phyloP scores from a whole-genome alignment of 2,888 invertebrate genomes.

The Nezara viridula region DNA sequence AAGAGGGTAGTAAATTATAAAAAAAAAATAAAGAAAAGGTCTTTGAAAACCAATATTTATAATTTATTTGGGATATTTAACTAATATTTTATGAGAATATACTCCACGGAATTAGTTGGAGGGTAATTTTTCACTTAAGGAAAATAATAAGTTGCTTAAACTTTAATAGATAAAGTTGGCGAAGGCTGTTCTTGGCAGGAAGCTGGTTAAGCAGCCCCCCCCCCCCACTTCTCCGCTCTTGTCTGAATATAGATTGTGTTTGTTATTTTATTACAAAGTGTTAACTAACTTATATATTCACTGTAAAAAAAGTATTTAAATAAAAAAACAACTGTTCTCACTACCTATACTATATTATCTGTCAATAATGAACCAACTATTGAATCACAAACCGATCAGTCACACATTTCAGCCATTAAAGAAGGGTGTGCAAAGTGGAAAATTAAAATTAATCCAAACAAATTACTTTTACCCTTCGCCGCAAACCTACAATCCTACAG shows the following conservation, averaged over 20 bases:
- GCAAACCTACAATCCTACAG: too few species aligned
- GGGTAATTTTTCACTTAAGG: background rate
- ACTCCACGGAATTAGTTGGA: background rate
- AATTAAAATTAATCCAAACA: too few species aligned
- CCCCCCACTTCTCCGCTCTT: background rate
- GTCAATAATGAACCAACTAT: too few species aligned
- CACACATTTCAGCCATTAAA: too few species aligned
- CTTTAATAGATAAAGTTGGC: background rate
- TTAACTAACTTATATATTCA: background rate
- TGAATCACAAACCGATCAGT: too few species aligned
- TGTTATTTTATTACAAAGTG: background rate
- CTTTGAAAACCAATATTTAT: background rate
- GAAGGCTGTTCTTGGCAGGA: background rate
- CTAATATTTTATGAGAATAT: background rate
- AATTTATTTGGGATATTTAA: background rate
- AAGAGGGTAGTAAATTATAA: background rate
- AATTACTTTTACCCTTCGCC: too few species aligned
- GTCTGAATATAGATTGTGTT: background rate
- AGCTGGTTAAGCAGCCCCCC: too few species aligned
- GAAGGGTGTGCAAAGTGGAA: too few species aligned
- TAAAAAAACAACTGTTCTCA: too few species aligned
- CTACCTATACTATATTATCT: too few species aligned
- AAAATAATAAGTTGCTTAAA: conserved; percentile 11
- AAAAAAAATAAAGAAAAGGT: background rate
- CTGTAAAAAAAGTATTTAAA: too few species aligned